These are phyloP conservation scores for Chondrilla cf. caribensis DNA, from an alignment of 37 sponge, comb jelly and placozoan genomes.

Conservation along the genomic window DNA sequence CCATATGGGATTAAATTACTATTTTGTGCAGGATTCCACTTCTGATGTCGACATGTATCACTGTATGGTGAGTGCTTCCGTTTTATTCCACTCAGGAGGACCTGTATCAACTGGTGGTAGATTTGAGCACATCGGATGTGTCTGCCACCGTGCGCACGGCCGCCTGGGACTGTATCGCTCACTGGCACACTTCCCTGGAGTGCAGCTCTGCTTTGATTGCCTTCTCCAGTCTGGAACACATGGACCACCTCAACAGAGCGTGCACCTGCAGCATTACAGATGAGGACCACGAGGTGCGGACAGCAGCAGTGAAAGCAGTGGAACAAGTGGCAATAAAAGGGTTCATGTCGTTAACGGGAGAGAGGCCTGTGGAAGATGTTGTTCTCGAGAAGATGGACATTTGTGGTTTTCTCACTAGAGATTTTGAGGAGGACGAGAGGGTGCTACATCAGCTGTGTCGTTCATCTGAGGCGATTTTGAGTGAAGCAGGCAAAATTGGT, in stretches of 20 bases:
- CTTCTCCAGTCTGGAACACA: not conserved
- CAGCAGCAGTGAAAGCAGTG: not conserved
- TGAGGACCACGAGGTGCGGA: constrained; percentile 6
- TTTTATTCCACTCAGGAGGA: not conserved
- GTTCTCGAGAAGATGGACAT: not conserved
- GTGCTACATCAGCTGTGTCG: not conserved
- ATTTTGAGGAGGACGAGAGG: not conserved
- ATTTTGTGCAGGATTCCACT: too few relatives aligned
- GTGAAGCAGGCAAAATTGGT: not conserved
- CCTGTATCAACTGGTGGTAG: not conserved
- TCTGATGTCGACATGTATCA: too few relatives aligned
- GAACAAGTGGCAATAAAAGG: not conserved
- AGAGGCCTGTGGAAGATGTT: not conserved
- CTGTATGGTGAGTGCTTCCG: too few relatives aligned
- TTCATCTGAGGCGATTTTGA: not conserved
- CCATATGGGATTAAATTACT: too few relatives aligned
- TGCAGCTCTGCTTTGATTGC: not conserved
- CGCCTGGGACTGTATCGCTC: not conserved
- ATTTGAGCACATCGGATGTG: not conserved
- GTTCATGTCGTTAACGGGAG: not conserved
- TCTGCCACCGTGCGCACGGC: not conserved
- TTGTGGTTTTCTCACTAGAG: not conserved
- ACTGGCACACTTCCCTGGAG: not conserved
- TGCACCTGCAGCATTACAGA: not conserved
- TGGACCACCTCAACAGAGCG: not conserved